These are phyloP conservation scores for Potorous gilbertii DNA, from an alignment of 2,797 vertebrate species.

Conservation along the genomic window DNA sequence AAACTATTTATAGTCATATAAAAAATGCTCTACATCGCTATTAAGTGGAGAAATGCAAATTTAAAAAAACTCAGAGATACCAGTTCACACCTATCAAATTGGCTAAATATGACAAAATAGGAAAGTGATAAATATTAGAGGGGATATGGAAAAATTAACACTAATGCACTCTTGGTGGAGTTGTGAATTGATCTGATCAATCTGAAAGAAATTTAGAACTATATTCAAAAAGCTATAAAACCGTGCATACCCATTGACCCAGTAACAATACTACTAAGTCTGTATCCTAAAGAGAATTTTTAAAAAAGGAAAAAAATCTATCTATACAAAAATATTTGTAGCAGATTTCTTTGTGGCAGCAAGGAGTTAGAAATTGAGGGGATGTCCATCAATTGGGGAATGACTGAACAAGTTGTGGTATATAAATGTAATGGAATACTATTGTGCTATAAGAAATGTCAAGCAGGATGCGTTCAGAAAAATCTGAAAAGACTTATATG, in stretches of 20 bases:
- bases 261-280: neutral
- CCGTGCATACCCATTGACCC: neutral
- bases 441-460: neutral
- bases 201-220: neutral
- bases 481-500: neutral
- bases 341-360: neutral
- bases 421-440: neutral
- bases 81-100: neutral
- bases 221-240: neutral
- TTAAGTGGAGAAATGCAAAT: neutral
- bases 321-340: neutral
- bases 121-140: neutral
- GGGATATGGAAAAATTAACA: neutral
- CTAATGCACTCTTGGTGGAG: neutral
- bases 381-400: neutral
- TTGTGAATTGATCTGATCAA: neutral
- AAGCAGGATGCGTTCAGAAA: neutral
- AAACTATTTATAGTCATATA: neutral
- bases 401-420: neutral
- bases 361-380: neutral
- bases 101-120: neutral
- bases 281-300: neutral
- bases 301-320: neutral
- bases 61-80: neutral
- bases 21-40: neutral